Evolutionary conservation across 2,113 vertebrate genomes (phyloP), one percentile per base, ranked within the genome.

Genomic region (Oxyura jamaicensis): DNA sequence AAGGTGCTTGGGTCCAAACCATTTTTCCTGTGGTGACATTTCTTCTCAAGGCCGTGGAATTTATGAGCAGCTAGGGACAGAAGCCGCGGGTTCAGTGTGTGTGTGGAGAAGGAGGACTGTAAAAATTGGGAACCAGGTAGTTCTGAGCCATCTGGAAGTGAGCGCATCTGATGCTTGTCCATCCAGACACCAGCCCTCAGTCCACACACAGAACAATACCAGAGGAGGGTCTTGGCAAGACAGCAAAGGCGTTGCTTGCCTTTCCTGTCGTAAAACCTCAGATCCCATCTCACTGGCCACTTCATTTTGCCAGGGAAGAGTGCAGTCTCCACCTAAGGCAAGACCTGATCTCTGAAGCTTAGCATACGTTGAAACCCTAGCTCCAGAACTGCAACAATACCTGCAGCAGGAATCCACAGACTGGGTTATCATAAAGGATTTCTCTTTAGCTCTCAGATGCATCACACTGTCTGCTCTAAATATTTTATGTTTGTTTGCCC

Each of bases 401-500:
- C 68, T 62, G 52, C 35, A 65, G 19, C 2, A 13, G 68, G 68
- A 71, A 71, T 52, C 41, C 41, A 31, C 28, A 13, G 18, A 6
- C 42, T 35, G 86, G 72, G 16, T 2, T 79, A 44, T 41, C 52
- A 63, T 67, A 35, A 71, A 71, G 6, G 0, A 41, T 82, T 87
- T 48, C 68, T 77, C 52, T 75, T 55, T 60, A 31, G 58, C 67
- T 83, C 63, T 13, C 55, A 76, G 50, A 60, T 68, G 63, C 59
- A 76, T 90, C 72, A 48, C 39, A 31, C 46, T 35, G 52, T 28
- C 90, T 80, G 63, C n/a, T 71, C 68, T 66, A 52, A 93, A 77
- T 88, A 88, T 88, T 90, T 83, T n/a, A 76, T 88, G 29, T n/a
- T 72, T 88, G n/a, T 83, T 83, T 69, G 68, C 72, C 63, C 9